Percentiles rank a stretch among this genome's conserved stretches.
Conservation (phyloP, 2,888 invertebrate species). For the Leptogaster cylindrica region DNA sequence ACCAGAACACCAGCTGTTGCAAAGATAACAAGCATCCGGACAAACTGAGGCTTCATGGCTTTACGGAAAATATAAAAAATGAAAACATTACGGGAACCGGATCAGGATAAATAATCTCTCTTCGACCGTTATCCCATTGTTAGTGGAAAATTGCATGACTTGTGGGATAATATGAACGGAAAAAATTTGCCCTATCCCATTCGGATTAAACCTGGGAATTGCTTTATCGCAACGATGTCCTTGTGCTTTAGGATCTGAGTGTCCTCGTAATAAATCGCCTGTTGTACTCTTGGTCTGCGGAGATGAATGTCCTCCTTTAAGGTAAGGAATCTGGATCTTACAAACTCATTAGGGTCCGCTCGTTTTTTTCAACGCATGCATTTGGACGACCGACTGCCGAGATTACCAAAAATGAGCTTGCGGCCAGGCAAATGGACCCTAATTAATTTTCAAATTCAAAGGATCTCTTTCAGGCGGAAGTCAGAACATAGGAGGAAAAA, state of each 20-base stretch:
- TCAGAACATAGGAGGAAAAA: neutral
- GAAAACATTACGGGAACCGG: constrained; percentile 25
- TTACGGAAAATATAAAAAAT: constrained; percentile 30
- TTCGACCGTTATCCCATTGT: neutral
- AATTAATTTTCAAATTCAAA: neutral
- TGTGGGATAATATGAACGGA: neutral
- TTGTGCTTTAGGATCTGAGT: constrained; percentile 15
- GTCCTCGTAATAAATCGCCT: constrained; percentile 13
- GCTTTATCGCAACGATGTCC: constrained; percentile 12
- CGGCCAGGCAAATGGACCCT: constrained; percentile 15
- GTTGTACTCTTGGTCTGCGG: neutral
- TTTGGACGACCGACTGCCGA: neutral
- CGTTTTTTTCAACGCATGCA: constrained; percentile 1
- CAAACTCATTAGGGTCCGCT: constrained; percentile 3
- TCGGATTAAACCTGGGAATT: constrained; percentile 24
- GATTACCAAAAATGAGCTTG: constrained; percentile 21
- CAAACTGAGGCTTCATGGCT: constrained; percentile 28
- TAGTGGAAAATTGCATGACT: constrained; percentile 29
- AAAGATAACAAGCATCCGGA: constrained; percentile 47
- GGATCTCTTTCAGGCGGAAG: constrained; percentile 21
- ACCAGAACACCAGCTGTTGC: constrained; percentile 49
- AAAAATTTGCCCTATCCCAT: constrained; percentile 20
- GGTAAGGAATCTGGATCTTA: neutral
- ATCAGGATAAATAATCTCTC: constrained; percentile 5
- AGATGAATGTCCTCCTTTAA: constrained; percentile 18